Percentiles rank a stretch among this genome's conserved stretches.
phyloP scores from a whole-genome alignment of 2,888 invertebrate genomes.

The Polia nebulosa region DNA sequence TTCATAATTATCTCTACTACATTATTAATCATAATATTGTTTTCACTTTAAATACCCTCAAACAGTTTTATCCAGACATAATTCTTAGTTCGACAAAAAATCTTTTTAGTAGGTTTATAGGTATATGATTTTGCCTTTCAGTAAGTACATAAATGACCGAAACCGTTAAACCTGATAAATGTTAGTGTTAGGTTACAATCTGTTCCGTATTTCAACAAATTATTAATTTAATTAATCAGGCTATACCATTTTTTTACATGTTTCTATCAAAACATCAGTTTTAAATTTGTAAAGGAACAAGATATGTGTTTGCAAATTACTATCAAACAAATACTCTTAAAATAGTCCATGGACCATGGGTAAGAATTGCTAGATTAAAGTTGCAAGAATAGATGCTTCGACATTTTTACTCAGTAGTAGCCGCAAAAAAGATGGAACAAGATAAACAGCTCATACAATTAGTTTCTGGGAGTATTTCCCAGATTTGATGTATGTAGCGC shows the following conservation, averaged over 20 bases:
- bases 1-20: background rate
- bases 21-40: constrained; percentile 19
- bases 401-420: background rate
- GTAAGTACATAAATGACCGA: background rate
- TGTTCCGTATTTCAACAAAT: background rate
- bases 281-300: background rate
- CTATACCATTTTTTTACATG: background rate
- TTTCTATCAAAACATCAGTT: background rate
- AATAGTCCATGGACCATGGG: background rate
- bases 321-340: background rate
- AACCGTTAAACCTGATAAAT: constrained; percentile 3
- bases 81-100: too few species aligned
- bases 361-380: background rate
- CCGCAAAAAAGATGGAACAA: constrained; percentile 2
- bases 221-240: background rate
- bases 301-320: background rate
- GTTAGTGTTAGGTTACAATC: constrained; percentile 7
- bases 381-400: background rate
- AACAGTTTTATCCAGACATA: too few species aligned
- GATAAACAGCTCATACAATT: constrained; percentile 11
- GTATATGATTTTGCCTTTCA: background rate
- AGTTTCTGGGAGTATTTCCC: constrained; percentile 39
- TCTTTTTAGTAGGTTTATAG: background rate
- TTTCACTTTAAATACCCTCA: too few species aligned
- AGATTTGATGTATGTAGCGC: constrained; percentile 48